Conservation (phyloP, 2,113 vertebrate genomes). For the Gadus chalcogrammus region DNA sequence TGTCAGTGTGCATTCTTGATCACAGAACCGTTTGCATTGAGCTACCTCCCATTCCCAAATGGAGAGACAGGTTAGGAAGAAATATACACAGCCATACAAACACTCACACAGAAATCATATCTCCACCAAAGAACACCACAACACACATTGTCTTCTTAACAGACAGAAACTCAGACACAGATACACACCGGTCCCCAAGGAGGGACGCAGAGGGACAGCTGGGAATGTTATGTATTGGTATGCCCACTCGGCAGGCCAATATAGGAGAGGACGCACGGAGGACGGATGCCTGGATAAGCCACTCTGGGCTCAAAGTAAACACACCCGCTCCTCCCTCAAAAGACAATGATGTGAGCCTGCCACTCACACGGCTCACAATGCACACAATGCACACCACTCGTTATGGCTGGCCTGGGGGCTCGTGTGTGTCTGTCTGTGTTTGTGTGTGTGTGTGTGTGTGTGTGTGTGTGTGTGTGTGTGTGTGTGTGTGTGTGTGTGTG, state of each 20-base stretch:
- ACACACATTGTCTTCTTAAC: not conserved
- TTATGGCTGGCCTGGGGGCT: not conserved
- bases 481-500: not conserved
- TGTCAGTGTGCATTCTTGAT: slow-evolving; percentile 50
- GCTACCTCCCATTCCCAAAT: slow-evolving; percentile 22
- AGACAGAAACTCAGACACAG: not conserved
- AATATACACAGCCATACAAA: slow-evolving; percentile 36
- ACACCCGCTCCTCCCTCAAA: slow-evolving; percentile 15
- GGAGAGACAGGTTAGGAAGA: slow-evolving; percentile 42
- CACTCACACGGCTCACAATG: not conserved
- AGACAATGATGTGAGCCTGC: slow-evolving; percentile 3
- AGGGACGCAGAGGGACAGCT: slow-evolving; percentile 50
- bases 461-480: not conserved
- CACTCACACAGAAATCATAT: slow-evolving; percentile 16
- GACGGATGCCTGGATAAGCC: slow-evolving; percentile 43
- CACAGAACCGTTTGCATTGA: slow-evolving; percentile 20
- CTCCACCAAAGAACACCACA: not conserved
- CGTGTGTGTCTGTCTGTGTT: not conserved
- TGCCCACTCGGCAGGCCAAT: slow-evolving; percentile 41
- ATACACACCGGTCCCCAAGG: slow-evolving; percentile 8
- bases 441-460: not conserved
- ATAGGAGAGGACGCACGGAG: slow-evolving; percentile 43
- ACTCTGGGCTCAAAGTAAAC: slow-evolving; percentile 33
- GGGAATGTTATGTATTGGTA: slow-evolving; percentile 50
- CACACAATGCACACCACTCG: not conserved